These are phyloP conservation scores for Anarrhichthys ocellatus DNA, from an alignment of 2,113 vertebrate genomes.

Conservation along the genomic window DNA sequence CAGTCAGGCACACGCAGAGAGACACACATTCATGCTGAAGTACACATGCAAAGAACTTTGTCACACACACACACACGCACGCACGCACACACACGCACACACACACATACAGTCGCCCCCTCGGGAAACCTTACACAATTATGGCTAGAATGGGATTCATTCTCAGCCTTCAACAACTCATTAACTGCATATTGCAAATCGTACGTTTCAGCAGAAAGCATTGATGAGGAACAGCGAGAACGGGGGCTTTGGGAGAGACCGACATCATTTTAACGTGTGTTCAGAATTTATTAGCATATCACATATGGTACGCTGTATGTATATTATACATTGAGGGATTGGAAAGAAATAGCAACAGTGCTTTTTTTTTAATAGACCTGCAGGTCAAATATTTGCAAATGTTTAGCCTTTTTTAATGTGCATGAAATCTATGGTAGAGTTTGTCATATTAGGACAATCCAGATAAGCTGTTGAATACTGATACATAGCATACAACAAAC, in stretches of 20 bases:
- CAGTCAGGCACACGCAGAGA: background rate
- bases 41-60: slow-evolving; percentile 17
- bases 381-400: slow-evolving; percentile 33
- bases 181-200: slow-evolving; percentile 86
- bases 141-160: slow-evolving; percentile 84
- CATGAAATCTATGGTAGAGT: slow-evolving; percentile 19
- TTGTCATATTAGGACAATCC: slow-evolving; percentile 69
- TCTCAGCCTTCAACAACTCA: slow-evolving; percentile 86
- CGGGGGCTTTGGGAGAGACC: slow-evolving; percentile 59
- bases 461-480: slow-evolving; percentile 4
- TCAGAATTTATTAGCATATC: slow-evolving; percentile 77
- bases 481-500: background rate
- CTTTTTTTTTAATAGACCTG: slow-evolving; percentile 25
- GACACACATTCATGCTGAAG: slow-evolving; percentile 2
- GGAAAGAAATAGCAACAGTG: slow-evolving; percentile 2
- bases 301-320: slow-evolving; percentile 45
- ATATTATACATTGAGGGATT: slow-evolving; percentile 17
- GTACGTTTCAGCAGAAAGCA: slow-evolving; percentile 84
- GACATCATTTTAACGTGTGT: slow-evolving; percentile 70
- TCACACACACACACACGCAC: slow-evolving; percentile 12
- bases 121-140: slow-evolving; percentile 83
- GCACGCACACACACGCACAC: slow-evolving; percentile 35
- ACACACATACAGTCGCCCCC: slow-evolving; percentile 25
- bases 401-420: slow-evolving; percentile 17
- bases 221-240: slow-evolving; percentile 82